These are phyloP conservation scores for Spermophilus dauricus DNA, from an alignment of 2,113 vertebrate species.

Conservation along the genomic window DNA sequence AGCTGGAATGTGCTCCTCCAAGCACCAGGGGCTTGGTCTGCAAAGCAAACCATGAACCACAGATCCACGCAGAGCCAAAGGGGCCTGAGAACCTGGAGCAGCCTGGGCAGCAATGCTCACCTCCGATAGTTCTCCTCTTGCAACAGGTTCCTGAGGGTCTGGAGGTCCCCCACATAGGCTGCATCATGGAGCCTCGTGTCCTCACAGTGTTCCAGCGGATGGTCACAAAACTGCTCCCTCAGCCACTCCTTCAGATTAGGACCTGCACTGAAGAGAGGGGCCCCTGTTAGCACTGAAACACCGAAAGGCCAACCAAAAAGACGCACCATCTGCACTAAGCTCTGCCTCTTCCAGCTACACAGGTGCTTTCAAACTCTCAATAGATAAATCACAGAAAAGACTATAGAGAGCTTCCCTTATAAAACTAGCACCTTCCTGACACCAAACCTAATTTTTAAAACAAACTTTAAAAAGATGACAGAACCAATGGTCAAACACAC, in stretches of 20 bases:
- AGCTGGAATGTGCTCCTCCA: neutral
- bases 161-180: constrained; percentile 95
- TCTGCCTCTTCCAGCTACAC: neutral
- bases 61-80: fast-evolving
- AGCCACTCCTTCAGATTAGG: constrained; percentile 97
- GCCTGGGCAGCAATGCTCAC: constrained; percentile 78
- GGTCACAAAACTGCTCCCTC: constrained; percentile 96
- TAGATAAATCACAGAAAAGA: neutral
- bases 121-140: constrained; percentile 94
- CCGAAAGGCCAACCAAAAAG: fast-evolving
- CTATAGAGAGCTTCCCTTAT: neutral
- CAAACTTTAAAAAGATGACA: neutral
- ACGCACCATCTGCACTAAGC: fast-evolving
- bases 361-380: neutral
- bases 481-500: neutral
- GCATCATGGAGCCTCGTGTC: constrained; percentile 96
- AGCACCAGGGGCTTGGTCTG: neutral
- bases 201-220: constrained; percentile 93
- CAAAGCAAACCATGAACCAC: neutral
- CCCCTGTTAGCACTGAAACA: neutral
- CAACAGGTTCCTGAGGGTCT: constrained; percentile 92
- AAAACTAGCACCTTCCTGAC: neutral
- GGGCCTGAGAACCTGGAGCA: fast-evolving
- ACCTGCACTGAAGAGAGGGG: constrained; percentile 90
- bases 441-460: neutral